A percentile compares a stretch with the other conserved stretches of the same genome.
phyloP scores from a whole-genome alignment of 1,140 invertebrate species.

The Lasioglossum albipes region DNA sequence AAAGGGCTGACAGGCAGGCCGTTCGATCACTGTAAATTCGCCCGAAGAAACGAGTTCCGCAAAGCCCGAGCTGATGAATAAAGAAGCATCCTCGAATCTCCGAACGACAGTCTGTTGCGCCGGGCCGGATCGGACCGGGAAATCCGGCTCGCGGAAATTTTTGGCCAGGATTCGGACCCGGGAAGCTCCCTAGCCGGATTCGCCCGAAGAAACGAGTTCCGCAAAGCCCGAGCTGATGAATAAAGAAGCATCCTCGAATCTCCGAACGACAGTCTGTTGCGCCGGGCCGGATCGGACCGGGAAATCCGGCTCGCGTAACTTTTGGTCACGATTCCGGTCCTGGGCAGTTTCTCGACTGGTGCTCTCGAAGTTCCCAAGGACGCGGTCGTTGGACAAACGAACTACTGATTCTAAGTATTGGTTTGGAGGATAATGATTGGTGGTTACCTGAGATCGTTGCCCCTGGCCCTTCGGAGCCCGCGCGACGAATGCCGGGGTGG shows the following conservation, averaged over 20 bases:
- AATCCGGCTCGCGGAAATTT: not conserved
- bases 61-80: not conserved
- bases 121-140: too few relatives aligned
- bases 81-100: not conserved
- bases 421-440: not conserved
- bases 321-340: not conserved
- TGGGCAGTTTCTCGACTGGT: too few relatives aligned
- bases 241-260: not conserved
- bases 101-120: not conserved
- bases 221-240: not conserved
- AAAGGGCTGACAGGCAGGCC: too few relatives aligned
- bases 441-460: slow-evolving; percentile 83
- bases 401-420: too few relatives aligned
- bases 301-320: not conserved
- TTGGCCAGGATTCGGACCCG: too few relatives aligned
- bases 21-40: not conserved
- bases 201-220: not conserved
- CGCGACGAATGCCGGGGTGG: slow-evolving; percentile 79
- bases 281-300: too few relatives aligned
- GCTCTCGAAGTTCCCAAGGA: too few relatives aligned
- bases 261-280: not conserved
- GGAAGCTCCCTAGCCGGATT: too few relatives aligned
- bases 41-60: not conserved
- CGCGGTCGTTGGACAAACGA: too few relatives aligned
- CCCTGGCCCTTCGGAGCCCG: slow-evolving; percentile 79